Conservation (phyloP, 2,888 invertebrate genomes). For the Eremobia ochroleuca region DNA sequence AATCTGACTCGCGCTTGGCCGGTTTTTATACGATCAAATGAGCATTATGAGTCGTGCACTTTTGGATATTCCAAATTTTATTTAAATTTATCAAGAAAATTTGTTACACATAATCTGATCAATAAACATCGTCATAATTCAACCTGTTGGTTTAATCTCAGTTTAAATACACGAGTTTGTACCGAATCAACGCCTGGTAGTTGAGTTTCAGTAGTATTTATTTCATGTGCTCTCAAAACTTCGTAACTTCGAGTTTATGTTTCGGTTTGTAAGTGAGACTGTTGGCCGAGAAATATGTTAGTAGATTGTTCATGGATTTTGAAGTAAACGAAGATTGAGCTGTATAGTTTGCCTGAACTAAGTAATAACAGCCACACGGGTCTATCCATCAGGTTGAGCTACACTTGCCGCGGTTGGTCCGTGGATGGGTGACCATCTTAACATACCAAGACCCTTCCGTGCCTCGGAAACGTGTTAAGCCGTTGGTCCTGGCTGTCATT, state of each 20-base stretch:
- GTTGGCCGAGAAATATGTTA: conserved; percentile 36
- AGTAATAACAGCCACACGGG: no score
- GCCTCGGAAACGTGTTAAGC: no score
- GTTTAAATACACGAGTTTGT: conserved; percentile 44
- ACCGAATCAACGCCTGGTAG: conserved; percentile 31
- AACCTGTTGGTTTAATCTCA: conserved; percentile 48
- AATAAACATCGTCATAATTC: not conserved
- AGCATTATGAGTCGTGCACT: no score
- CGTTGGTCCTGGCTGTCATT: no score
- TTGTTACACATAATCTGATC: not conserved
- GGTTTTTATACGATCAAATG: no score
- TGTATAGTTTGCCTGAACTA: not conserved
- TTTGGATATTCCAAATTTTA: no score
- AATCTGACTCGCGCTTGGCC: no score
- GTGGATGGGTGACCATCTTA: no score
- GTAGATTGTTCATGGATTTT: conserved; percentile 21
- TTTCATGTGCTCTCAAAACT: conserved; percentile 59
- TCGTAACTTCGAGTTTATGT: conserved; percentile 51
- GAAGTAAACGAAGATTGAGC: conserved; percentile 27
- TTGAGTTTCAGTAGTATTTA: conserved; percentile 59
- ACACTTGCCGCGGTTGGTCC: no score
- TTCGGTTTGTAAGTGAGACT: conserved; percentile 50
- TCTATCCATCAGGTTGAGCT: no score
- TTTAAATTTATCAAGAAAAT: not conserved
- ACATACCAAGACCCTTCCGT: no score